Percentiles rank a stretch among this genome's conserved stretches.
Evolutionary conservation across 64 coral and sea anemone genomes (phyloP).

Genomic region (Dendrophyllia cribrosa): DNA sequence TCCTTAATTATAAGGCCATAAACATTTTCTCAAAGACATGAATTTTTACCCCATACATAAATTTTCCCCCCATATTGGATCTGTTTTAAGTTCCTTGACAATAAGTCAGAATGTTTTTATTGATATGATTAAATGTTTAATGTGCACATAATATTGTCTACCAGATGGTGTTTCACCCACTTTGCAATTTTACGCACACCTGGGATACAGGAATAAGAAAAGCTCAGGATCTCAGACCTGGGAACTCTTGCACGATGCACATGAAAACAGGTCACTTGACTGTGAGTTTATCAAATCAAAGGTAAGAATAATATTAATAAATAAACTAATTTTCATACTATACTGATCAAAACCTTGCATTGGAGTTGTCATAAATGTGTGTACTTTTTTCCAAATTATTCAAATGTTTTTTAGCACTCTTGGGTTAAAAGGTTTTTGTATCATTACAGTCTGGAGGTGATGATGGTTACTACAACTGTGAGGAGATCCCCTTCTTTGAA

Average conservation of each 20-base stretch:
- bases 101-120: too few relatives aligned
- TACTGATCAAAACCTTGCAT: too few relatives aligned
- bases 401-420: too few relatives aligned
- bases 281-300: slow-evolving; percentile 42
- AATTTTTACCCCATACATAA: too few relatives aligned
- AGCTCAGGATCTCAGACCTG: background rate
- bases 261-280: slow-evolving; percentile 22
- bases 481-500: slow-evolving; percentile 93
- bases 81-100: too few relatives aligned
- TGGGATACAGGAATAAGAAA: slow-evolving; percentile 55
- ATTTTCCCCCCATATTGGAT: too few relatives aligned
- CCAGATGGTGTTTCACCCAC: slow-evolving; percentile 6
- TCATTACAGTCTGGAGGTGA: slow-evolving; percentile 20
- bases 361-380: too few relatives aligned
- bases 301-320: background rate
- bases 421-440: background rate
- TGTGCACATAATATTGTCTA: too few relatives aligned
- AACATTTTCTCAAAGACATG: too few relatives aligned
- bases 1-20: too few relatives aligned
- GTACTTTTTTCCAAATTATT: too few relatives aligned
- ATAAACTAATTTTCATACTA: background rate
- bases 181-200: slow-evolving; percentile 43
- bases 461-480: slow-evolving; percentile 77
- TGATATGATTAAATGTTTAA: too few relatives aligned
- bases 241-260: background rate